Evolutionary conservation across 2,797 vertebrate genomes (phyloP), one percentile per base, ranked within the genome.

Genomic region (Prunella strophiata): DNA sequence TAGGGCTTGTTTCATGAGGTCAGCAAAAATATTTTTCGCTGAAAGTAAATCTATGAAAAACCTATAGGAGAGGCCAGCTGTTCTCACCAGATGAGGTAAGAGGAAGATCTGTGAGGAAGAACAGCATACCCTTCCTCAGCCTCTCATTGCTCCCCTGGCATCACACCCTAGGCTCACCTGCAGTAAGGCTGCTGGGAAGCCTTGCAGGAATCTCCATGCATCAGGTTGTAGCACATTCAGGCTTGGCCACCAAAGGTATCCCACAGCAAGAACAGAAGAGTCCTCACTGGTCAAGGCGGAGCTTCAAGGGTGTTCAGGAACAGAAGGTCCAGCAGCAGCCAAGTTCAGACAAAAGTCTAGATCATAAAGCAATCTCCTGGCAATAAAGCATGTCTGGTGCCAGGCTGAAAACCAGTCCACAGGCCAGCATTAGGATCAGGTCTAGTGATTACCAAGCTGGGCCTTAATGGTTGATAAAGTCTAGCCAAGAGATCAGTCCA

Each of bases 401-500:
- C 23, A 87, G 36, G 7, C 14, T 82, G 20, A 11, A 72, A 79
- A 25, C 9, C 12, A 55, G 22, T 5, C 22, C 5, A 9, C 9
- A 79, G 7, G 3, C 36, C 38, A 88, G 21, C 7, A 25, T 22
- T 4, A 58, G 2, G 19, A 51, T 9, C 29, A 38, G 21, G 4
- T 13, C 43, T 4, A 27, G 3, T 16, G 47, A 38, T 4, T 30
- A 3, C 15, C 5, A 82, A 32, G 4, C 10, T 25, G 0, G 5
- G 18, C 23, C 8, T 2, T 1, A 11, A 11, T 2, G 0, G 13
- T 2, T 2, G 17, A 48, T 1, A 30, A 52, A 5, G 1, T 16
- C 45, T 88, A 74, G 9, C 3, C 16, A 61, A 5, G 5, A 45
- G 5, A 0, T 16, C 34, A 59, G 30, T 12, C 40, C 11, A 27